These are phyloP conservation scores for Limnephilus rhombicus DNA, from an alignment of 2,888 invertebrate genomes.

Conservation along the genomic window DNA sequence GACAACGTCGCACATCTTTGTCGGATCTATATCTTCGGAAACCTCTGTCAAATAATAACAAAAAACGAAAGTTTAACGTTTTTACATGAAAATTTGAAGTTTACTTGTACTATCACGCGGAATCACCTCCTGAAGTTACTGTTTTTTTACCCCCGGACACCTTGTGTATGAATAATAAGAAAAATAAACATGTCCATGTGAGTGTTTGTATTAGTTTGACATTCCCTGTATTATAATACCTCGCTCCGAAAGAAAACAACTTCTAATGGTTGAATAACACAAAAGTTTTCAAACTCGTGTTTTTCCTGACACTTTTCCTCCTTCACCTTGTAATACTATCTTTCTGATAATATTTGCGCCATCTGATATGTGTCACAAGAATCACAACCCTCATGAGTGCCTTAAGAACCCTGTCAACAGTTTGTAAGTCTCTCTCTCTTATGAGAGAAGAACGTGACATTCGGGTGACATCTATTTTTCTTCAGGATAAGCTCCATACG, in stretches of 20 bases:
- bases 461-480: constrained; percentile 62
- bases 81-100: too few species aligned
- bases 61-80: neutral
- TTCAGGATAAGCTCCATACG: constrained; percentile 60
- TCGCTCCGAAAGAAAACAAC: neutral
- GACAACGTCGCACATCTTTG: neutral
- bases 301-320: neutral
- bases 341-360: constrained; percentile 27
- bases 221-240: neutral
- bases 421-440: constrained; percentile 46
- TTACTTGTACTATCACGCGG: too few species aligned
- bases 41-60: neutral
- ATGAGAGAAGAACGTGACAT: constrained; percentile 53
- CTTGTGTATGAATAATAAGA: neutral
- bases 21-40: neutral
- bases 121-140: neutral
- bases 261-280: neutral
- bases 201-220: neutral
- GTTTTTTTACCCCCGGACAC: neutral
- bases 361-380: constrained; percentile 47
- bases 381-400: constrained; percentile 36
- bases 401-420: constrained; percentile 57
- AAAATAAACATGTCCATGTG: neutral
- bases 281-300: neutral
- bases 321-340: neutral